These are phyloP conservation scores for Griposia aprilina DNA, from an alignment of 2,888 invertebrate genomes.

Conservation along the genomic window DNA sequence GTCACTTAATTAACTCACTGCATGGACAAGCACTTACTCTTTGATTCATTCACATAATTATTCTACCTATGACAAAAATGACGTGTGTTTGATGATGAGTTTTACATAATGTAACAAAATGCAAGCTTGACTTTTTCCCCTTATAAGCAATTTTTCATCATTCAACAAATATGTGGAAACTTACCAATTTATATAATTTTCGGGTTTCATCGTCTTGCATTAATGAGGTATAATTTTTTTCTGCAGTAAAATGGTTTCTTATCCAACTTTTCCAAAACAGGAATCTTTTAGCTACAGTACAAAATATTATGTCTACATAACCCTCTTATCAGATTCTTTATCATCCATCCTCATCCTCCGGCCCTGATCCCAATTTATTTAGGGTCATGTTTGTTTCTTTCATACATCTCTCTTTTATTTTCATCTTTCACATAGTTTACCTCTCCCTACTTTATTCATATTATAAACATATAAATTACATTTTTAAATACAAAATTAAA, in stretches of 20 bases:
- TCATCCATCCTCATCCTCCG: not conserved
- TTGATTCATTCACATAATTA: not conserved
- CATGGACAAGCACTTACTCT: too few species aligned
- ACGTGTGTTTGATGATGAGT: slow-evolving; percentile 5
- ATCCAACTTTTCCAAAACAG: too few species aligned
- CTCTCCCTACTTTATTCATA: not conserved
- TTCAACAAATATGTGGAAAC: slow-evolving; percentile 15
- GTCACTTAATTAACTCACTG: too few species aligned
- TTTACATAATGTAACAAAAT: slow-evolving; percentile 8
- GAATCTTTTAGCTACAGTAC: too few species aligned
- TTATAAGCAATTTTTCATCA: slow-evolving; percentile 24
- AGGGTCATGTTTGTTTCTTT: not conserved
- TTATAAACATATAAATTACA: not conserved
- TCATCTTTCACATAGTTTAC: not conserved
- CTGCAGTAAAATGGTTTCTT: not conserved
- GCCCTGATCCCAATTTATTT: not conserved
- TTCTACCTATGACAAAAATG: not conserved
- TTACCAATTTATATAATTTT: slow-evolving; percentile 6
- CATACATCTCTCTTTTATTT: not conserved
- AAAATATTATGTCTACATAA: not conserved
- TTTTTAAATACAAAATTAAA: too few species aligned
- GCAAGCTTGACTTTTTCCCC: slow-evolving; percentile 32
- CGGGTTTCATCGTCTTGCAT: not conserved
- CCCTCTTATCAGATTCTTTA: not conserved
- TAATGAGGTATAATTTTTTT: not conserved